These are phyloP conservation scores for Lordiphosa stackelbergi DNA, from an alignment of 1,140 invertebrate genomes.

Conservation along the genomic window DNA sequence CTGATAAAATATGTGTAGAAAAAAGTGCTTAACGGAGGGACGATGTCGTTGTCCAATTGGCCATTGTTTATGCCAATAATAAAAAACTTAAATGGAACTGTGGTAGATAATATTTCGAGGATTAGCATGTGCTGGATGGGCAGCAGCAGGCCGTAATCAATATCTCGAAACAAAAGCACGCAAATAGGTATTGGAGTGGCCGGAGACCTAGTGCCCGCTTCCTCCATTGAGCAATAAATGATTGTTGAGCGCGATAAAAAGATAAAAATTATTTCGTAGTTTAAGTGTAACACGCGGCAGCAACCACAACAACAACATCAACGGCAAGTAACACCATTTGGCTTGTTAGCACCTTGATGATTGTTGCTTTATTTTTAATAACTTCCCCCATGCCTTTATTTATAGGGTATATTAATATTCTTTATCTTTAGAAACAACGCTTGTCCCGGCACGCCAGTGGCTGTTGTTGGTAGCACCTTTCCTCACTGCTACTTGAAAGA, in stretches of 20 bases:
- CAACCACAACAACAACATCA: slow-evolving; percentile 38
- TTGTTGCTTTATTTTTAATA: slow-evolving; percentile 65
- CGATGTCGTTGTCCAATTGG: slow-evolving; percentile 30
- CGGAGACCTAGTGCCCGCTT: slow-evolving; percentile 32
- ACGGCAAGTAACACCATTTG: slow-evolving; percentile 44
- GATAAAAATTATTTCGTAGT: slow-evolving; percentile 69
- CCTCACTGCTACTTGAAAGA: slow-evolving; percentile 76
- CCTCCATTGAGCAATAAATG: slow-evolving; percentile 70
- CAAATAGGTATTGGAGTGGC: slow-evolving; percentile 51
- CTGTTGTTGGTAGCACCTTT: slow-evolving; percentile 70
- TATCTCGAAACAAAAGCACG: slow-evolving; percentile 42
- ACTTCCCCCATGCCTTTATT: slow-evolving; percentile 69
- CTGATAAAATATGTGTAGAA: slow-evolving; percentile 50
- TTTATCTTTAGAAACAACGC: slow-evolving; percentile 73
- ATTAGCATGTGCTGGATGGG: slow-evolving; percentile 34
- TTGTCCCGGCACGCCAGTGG: slow-evolving; percentile 24
- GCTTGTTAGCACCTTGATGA: slow-evolving; percentile 64
- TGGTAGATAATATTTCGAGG: slow-evolving; percentile 63
- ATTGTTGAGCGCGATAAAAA: slow-evolving; percentile 75
- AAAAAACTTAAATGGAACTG: slow-evolving; percentile 41
- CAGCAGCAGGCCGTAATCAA: slow-evolving; percentile 54
- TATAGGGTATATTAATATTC: slow-evolving; percentile 77
- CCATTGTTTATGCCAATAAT: slow-evolving; percentile 64
- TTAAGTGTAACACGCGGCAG: slow-evolving; percentile 58
- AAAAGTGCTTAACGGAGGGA: background rate